Percentiles rank a stretch among this genome's conserved stretches.
These are phyloP conservation scores for Steinernema scapterisci DNA, from an alignment of 2,888 invertebrate species.

Conservation along the genomic window DNA sequence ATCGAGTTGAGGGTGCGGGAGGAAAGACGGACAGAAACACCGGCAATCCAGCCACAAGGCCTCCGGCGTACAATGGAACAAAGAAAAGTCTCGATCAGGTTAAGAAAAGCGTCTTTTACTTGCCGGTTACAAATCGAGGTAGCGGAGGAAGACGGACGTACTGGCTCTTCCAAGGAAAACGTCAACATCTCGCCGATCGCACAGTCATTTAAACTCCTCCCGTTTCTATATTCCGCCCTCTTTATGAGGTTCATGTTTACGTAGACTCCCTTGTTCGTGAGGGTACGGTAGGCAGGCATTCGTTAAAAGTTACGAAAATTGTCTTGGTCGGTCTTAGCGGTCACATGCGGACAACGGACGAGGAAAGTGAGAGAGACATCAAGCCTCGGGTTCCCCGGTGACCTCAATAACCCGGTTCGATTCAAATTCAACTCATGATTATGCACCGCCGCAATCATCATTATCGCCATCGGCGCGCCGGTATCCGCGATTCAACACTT, in stretches of 20 bases:
- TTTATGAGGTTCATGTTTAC: constrained; percentile 27
- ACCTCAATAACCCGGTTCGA: constrained; percentile 22
- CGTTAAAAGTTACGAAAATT: not conserved
- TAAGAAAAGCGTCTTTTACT: not conserved
- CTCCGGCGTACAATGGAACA: constrained; percentile 31
- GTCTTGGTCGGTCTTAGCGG: too few species aligned
- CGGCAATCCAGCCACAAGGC: constrained; percentile 31
- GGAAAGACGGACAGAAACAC: constrained; percentile 24
- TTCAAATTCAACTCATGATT: constrained; percentile 21
- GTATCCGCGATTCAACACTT: constrained; percentile 25
- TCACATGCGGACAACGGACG: too few species aligned
- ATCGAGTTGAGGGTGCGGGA: not conserved
- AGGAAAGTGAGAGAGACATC: too few species aligned
- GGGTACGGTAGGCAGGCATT: constrained; percentile 2
- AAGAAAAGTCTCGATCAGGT: constrained; percentile 29
- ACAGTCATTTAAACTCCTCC: constrained; percentile 1
- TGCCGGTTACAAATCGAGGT: constrained; percentile 26
- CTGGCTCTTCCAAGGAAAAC: not conserved
- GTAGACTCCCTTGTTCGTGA: not conserved
- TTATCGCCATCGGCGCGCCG: constrained; percentile 26
- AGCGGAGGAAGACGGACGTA: not conserved
- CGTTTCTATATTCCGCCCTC: constrained; percentile 7
- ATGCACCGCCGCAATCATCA: constrained; percentile 30
- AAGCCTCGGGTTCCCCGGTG: not conserved
- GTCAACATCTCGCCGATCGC: constrained; percentile 11